These are phyloP conservation scores for Micrasema longulum DNA, from an alignment of 1,140 invertebrate species.

Conservation along the genomic window DNA sequence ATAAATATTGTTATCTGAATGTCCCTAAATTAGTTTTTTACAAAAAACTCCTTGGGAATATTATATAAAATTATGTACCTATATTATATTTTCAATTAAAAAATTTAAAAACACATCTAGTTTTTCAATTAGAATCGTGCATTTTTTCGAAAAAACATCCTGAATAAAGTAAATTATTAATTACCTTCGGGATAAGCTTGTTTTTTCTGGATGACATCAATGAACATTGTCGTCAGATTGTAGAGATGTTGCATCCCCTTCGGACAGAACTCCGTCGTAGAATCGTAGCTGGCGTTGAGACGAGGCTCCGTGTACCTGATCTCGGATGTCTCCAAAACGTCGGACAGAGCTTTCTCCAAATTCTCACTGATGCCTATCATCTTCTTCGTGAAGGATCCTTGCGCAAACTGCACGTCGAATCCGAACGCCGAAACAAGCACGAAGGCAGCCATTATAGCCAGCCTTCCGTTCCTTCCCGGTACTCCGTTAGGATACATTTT, in stretches of 20 bases:
- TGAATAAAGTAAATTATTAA: not conserved
- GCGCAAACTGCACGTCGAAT: constrained; percentile 24
- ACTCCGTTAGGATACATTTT: constrained; percentile 29
- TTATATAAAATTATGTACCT: too few species aligned
- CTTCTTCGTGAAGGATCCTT: constrained; percentile 50
- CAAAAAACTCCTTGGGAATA: too few species aligned
- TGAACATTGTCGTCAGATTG: constrained; percentile 73
- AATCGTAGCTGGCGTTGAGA: constrained; percentile 69
- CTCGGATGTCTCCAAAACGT: constrained; percentile 59
- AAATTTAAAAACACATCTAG: too few species aligned
- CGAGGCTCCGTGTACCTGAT: constrained; percentile 62
- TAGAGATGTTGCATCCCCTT: constrained; percentile 77
- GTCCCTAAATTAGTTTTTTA: too few species aligned
- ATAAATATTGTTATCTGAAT: too few species aligned
- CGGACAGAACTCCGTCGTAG: constrained; percentile 72
- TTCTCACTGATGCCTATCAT: constrained; percentile 56
- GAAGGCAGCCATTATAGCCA: constrained; percentile 32
- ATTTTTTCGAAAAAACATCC: too few species aligned
- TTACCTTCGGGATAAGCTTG: constrained; percentile 66
- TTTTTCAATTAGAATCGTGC: too few species aligned
- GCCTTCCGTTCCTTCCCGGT: not conserved
- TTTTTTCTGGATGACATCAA: constrained; percentile 68
- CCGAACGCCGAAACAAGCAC: constrained; percentile 12
- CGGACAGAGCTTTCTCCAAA: constrained; percentile 58
- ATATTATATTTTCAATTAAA: too few species aligned